phyloP scores from a whole-genome alignment of 2,888 invertebrate genomes.

The Danaus chrysippus region DNA sequence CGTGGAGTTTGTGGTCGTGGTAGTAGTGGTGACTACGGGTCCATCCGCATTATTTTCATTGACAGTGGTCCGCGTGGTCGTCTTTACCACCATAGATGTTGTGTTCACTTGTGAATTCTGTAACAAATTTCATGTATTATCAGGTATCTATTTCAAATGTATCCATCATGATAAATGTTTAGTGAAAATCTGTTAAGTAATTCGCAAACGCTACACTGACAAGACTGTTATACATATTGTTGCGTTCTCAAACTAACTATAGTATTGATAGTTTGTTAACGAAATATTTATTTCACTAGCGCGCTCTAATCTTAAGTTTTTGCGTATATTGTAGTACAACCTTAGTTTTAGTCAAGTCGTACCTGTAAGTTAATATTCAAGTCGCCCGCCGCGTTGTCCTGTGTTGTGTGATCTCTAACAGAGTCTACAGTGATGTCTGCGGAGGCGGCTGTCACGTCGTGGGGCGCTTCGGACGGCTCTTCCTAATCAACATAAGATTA shows the following conservation, averaged over 20 bases:
- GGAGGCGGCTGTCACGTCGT: constrained; percentile 77
- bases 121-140: not conserved
- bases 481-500: constrained; percentile 46
- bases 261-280: no score
- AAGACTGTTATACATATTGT: no score
- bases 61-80: constrained; percentile 79
- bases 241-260: no score
- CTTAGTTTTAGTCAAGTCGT: not conserved
- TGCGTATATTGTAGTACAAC: no score
- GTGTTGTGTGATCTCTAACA: constrained; percentile 89
- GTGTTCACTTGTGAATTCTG: constrained; percentile 77
- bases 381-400: constrained; percentile 58
- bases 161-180: not conserved
- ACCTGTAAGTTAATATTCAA: constrained; percentile 75
- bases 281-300: no score
- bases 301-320: no score
- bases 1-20: constrained; percentile 55
- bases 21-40: constrained; percentile 58
- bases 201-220: no score
- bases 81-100: constrained; percentile 79
- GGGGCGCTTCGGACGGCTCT: constrained; percentile 58
- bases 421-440: constrained; percentile 97
- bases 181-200: no score
- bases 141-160: no score
- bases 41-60: constrained; percentile 63